A percentile compares a stretch with the other conserved stretches of the same genome.
Evolutionary conservation across 2,888 invertebrate genomes (phyloP).

Genomic region (Drosophila diplacantha): DNA sequence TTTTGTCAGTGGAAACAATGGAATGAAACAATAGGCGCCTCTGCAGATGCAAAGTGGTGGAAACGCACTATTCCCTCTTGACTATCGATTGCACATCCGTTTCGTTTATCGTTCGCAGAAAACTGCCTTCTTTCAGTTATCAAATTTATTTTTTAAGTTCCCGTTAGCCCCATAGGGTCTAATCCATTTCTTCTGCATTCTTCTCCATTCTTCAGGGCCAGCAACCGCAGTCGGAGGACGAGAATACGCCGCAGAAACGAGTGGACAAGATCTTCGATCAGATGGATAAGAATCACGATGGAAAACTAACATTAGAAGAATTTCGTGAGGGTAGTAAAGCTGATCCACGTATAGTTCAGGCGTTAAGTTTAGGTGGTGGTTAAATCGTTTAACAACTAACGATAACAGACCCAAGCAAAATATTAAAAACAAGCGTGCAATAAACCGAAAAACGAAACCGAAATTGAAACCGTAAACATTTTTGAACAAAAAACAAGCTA

Average conservation of each 20-base stretch:
- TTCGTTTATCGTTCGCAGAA: neutral
- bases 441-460: conserved; percentile 8
- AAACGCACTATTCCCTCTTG: neutral
- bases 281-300: conserved; percentile 99
- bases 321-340: conserved; percentile 99
- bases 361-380: conserved; percentile 90
- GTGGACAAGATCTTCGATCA: conserved; percentile 99
- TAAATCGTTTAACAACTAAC: conserved; percentile 75
- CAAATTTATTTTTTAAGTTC: neutral
- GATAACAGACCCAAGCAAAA: conserved; percentile 23
- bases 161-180: too few species aligned
- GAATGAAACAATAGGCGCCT: neutral
- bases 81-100: neutral
- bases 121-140: neutral
- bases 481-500: conserved; percentile 28
- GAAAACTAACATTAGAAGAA: conserved; percentile 96
- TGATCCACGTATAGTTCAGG: conserved; percentile 98
- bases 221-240: conserved; percentile 91
- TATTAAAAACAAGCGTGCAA: conserved; percentile 14
- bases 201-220: conserved; percentile 83
- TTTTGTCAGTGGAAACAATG: too few species aligned
- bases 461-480: conserved; percentile 10
- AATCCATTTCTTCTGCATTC: neutral
- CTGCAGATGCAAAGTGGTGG: neutral
- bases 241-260: conserved; percentile 95